A percentile compares a stretch with the other conserved stretches of the same genome.
phyloP scores from a whole-genome alignment of 2,113 vertebrate genomes.

The Parotia lawesii region DNA sequence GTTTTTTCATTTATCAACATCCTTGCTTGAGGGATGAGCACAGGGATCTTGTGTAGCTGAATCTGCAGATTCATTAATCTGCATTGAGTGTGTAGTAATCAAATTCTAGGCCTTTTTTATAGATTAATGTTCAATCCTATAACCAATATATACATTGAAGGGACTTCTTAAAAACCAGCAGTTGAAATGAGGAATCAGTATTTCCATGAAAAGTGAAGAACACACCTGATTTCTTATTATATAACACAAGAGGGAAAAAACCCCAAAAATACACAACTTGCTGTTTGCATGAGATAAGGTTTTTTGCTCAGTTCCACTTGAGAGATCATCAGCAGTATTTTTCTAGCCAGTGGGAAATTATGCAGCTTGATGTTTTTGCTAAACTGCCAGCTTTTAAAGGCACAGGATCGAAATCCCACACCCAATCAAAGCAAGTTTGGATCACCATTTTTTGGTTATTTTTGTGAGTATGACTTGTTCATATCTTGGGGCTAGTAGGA shows the following conservation, averaged over 20 bases:
- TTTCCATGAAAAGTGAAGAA: neutral
- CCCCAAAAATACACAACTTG: neutral
- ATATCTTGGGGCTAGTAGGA: neutral
- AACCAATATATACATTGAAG: neutral
- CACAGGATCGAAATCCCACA: neutral
- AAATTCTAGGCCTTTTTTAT: neutral
- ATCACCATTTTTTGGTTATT: neutral
- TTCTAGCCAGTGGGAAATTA: conserved; percentile 1
- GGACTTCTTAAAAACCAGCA: neutral
- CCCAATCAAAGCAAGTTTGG: neutral
- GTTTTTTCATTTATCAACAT: neutral
- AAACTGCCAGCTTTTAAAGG: conserved; percentile 24
- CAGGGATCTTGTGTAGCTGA: neutral
- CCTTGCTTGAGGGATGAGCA: neutral
- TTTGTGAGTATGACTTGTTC: neutral
- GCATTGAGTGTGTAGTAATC: neutral
- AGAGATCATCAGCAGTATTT: neutral
- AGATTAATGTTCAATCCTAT: neutral
- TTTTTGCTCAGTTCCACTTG: conserved; percentile 18
- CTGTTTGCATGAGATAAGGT: neutral
- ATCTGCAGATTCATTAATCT: neutral
- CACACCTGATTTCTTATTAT: neutral
- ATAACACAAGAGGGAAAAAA: neutral
- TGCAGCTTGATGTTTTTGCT: neutral
- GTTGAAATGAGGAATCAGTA: neutral